Conservation (phyloP, 2,888 invertebrate species). For the Sarcophaga carnaria region DNA sequence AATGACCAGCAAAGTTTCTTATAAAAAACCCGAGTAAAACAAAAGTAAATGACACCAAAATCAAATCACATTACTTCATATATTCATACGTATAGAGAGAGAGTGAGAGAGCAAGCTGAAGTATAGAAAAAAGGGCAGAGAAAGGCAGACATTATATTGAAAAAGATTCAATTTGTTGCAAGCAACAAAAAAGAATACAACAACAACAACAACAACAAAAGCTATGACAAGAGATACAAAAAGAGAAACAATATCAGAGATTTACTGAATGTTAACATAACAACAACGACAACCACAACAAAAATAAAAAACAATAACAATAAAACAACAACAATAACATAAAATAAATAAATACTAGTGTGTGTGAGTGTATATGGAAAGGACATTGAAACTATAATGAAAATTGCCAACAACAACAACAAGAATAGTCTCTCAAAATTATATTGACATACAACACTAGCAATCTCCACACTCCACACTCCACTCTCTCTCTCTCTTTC, state of each 20-base stretch:
- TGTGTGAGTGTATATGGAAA: background rate
- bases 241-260: background rate
- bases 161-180: background rate
- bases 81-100: too few species aligned
- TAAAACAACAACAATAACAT: background rate
- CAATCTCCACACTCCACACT: background rate
- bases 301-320: too few species aligned
- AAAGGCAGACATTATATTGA: background rate
- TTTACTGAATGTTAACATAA: background rate
- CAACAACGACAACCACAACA: background rate
- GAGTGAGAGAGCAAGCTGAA: too few species aligned
- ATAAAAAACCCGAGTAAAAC: background rate
- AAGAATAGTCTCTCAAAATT: constrained; percentile 22
- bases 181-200: background rate
- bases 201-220: background rate
- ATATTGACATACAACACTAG: constrained; percentile 12
- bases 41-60: background rate
- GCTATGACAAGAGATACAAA: background rate
- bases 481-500: background rate
- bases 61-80: background rate
- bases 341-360: background rate
- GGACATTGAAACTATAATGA: constrained; percentile 55
- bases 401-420: constrained; percentile 48
- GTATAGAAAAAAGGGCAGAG: background rate
- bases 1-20: background rate